These are phyloP conservation scores for Pachydiplax longipennis DNA, from an alignment of 2,888 invertebrate genomes.

Conservation along the genomic window DNA sequence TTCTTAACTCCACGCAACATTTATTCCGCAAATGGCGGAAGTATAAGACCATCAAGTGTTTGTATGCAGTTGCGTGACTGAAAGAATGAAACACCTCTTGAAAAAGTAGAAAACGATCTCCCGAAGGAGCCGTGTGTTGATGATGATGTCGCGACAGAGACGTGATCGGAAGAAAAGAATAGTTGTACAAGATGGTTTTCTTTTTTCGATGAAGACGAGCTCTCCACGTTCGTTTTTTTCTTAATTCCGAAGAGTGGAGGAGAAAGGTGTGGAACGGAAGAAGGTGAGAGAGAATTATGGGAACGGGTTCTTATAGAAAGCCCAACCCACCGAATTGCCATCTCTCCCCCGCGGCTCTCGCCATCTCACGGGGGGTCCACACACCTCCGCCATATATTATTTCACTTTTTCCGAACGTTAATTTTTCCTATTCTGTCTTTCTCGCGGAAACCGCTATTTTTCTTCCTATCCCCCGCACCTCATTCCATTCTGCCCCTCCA, in stretches of 20 bases:
- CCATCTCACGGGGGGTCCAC: constrained; percentile 38
- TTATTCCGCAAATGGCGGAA: background rate
- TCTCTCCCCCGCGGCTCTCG: background rate
- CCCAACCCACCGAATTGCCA: constrained; percentile 17
- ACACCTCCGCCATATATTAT: constrained; percentile 33
- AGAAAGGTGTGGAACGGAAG: background rate
- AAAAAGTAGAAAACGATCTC: background rate
- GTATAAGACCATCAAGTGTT: too few species aligned
- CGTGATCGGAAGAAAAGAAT: background rate
- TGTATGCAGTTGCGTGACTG: background rate
- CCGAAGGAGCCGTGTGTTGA: background rate
- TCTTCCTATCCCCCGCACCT: background rate
- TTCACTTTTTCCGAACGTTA: background rate
- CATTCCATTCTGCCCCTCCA: background rate
- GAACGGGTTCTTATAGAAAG: background rate
- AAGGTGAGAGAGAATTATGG: constrained; percentile 18
- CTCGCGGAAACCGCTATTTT: background rate
- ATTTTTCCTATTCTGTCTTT: background rate
- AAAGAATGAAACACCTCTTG: background rate
- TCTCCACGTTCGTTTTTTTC: background rate
- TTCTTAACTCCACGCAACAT: background rate
- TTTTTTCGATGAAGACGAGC: background rate
- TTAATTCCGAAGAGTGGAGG: background rate
- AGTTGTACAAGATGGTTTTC: background rate
- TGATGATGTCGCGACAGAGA: background rate